Base-by-base conservation (phyloP, 2,888 invertebrate species). In the Cybosia mesomella region DNA sequence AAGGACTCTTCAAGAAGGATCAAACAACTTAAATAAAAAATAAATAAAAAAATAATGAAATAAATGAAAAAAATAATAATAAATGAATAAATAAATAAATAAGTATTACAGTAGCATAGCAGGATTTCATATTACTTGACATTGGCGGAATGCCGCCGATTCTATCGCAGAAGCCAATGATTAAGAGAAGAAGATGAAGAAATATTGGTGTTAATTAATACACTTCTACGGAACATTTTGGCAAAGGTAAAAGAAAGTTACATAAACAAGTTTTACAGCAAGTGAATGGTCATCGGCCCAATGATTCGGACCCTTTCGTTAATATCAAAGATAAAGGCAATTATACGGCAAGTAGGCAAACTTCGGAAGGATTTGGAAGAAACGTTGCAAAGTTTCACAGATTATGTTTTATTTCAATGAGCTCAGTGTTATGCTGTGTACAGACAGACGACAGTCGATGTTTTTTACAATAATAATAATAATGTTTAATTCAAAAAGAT, bases 391-490 rank as follows among this genome's bases (percentile, higher is more conserved):
- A 73, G 64, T 74, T 71, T 49, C 24, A 57, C n/a, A 65, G 71
- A 76, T 76, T 66, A 58, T 67, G 61, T 67, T 76, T 76, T 61
- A 66, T 73, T 73, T 74, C 64, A 67, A 66, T 69, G 70, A 74
- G 67, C 72, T 72, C 11, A 61, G 71, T 72, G 65, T 73, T 69
- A 66, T 3, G 64, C 18, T 21, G 24, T 49, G 36, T 53, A 5
- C 57, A 68, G 32, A 63, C 58, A 13, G n/a, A 2, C 7, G n/a
- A 21, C 11, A 0, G 24, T 55, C 1, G 15, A 15, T 49, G 2
- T 18, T 18, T 18, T 49, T 18, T 49, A 7, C 49, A 4, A 2
- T 7, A 2, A 2, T 15, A 43, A 11, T n/a, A n/a, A n/a, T n/a
- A n/a, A n/a, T n/a, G n/a, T n/a, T n/a, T n/a, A n/a, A n/a, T n/a